Percentiles rank a stretch among this genome's conserved stretches.
Evolutionary conservation across 2,888 invertebrate species (phyloP).

Genomic region (Sinotaia quadrata): DNA sequence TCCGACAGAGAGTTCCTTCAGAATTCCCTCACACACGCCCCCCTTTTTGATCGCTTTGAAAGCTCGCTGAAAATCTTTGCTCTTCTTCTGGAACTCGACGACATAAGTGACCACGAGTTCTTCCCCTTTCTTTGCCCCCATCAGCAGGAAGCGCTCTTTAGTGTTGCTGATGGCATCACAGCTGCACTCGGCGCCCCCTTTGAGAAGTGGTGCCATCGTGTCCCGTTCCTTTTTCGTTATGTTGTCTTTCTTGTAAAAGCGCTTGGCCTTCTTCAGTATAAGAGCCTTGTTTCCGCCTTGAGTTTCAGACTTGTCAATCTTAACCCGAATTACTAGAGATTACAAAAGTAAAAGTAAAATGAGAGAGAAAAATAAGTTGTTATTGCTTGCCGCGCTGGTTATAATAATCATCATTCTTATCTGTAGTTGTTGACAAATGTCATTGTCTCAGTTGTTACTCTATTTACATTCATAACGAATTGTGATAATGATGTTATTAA

Average conservation of each 20-base stretch:
- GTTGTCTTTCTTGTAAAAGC: slow-evolving; percentile 39
- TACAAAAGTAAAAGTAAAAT: too few species aligned
- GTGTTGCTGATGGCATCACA: slow-evolving; percentile 41
- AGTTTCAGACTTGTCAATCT: slow-evolving; percentile 27
- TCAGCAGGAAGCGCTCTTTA: slow-evolving; percentile 40
- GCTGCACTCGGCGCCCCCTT: slow-evolving; percentile 37
- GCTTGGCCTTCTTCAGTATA: slow-evolving; percentile 42
- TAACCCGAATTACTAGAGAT: slow-evolving; percentile 39
- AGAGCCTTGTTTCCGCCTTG: slow-evolving; percentile 31
- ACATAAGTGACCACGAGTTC: slow-evolving; percentile 42
- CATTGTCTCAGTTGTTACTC: too few species aligned
- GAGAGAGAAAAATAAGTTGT: too few species aligned
- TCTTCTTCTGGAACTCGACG: slow-evolving; percentile 39
- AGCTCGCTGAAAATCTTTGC: slow-evolving; percentile 44
- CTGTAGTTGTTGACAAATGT: too few species aligned
- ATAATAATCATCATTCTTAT: too few species aligned
- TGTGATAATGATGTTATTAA: too few species aligned
- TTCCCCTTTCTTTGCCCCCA: slow-evolving; percentile 42
- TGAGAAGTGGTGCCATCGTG: slow-evolving; percentile 36
- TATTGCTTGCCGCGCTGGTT: too few species aligned
- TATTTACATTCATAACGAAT: too few species aligned
- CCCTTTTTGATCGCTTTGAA: slow-evolving; percentile 44
- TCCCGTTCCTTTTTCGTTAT: slow-evolving; percentile 35
- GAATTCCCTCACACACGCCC: slow-evolving; percentile 43
- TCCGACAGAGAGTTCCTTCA: slow-evolving; percentile 8